These are phyloP conservation scores for Sibirionetta formosa DNA, from an alignment of 2,797 vertebrate genomes.

Conservation along the genomic window DNA sequence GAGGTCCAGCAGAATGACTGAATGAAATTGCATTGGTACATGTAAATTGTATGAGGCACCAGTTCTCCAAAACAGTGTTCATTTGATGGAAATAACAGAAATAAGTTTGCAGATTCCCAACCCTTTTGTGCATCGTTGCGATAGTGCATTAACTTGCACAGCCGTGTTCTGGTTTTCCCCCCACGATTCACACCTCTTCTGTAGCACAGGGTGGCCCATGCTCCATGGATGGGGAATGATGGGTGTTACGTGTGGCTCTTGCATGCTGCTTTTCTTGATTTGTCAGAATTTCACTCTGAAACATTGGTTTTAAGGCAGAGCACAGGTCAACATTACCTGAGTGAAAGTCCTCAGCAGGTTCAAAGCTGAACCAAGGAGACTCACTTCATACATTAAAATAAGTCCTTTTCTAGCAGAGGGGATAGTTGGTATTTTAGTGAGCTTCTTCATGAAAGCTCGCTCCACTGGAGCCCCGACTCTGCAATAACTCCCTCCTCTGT, in stretches of 20 bases:
- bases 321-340: not conserved
- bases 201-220: not conserved
- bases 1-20: not conserved
- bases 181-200: not conserved
- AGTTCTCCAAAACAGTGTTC: not conserved
- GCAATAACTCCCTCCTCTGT: not conserved
- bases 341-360: not conserved
- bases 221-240: not conserved
- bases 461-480: not conserved
- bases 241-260: not conserved
- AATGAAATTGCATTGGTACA: not conserved
- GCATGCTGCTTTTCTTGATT: not conserved
- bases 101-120: not conserved
- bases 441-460: not conserved
- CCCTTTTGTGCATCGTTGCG: rapidly evolving
- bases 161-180: not conserved
- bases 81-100: not conserved
- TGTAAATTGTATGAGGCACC: not conserved
- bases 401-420: not conserved
- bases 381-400: not conserved
- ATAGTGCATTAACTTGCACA: not conserved
- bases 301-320: not conserved
- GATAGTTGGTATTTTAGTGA: not conserved
- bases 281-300: not conserved
- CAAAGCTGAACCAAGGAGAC: not conserved